Evolutionary conservation across 2,797 vertebrate species (phyloP), one percentile per base, ranked within the genome.

Genomic region (Bradypodion pumilum): DNA sequence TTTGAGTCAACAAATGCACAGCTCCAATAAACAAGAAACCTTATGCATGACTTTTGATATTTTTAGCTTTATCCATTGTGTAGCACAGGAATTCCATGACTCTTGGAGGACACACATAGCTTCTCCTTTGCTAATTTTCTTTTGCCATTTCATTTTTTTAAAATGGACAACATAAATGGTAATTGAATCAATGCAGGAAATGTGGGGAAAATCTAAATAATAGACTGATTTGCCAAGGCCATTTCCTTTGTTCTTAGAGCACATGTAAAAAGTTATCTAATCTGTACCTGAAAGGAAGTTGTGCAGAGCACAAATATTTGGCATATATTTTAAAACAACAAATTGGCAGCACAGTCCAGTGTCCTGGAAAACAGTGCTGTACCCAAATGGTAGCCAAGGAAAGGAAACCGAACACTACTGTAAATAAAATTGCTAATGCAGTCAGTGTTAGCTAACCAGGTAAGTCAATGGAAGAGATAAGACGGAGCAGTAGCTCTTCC

Each of bases 191-290:
- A 73, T 40, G 42, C 59, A 79, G 77, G 40, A 76, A 42, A 3
- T 66, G 21, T 52, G 35, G 35, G 19, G 35, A 16, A 78, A 78
- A 40, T 65, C 59, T 79, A 73, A 65, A 73, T 62, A 81, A 81
- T 42, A 63, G 46, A 27, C 42, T 80, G 60, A 27, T 4, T 70
- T 84, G 56, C 42, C 75, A 84, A 78, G n/a, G 35, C 59, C 68
- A 72, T 29, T 42, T 84, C 68, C 23, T 78, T 78, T 76, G 66
- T 84, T 78, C 42, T 78, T 27, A 37, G 52, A 72, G 63, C 56
- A 46, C 32, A 63, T 29, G 56, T 69, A 77, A 83, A 77, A 83
- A 80, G 75, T 78, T 25, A 70, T 78, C 66, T 60, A 42, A 83
- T 16, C 13, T 19, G 42, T 56, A 70, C 40, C 65, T 78, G 74